Evolutionary conservation across 2,888 invertebrate species (phyloP).

Genomic region (Ophioninae sp.): DNA sequence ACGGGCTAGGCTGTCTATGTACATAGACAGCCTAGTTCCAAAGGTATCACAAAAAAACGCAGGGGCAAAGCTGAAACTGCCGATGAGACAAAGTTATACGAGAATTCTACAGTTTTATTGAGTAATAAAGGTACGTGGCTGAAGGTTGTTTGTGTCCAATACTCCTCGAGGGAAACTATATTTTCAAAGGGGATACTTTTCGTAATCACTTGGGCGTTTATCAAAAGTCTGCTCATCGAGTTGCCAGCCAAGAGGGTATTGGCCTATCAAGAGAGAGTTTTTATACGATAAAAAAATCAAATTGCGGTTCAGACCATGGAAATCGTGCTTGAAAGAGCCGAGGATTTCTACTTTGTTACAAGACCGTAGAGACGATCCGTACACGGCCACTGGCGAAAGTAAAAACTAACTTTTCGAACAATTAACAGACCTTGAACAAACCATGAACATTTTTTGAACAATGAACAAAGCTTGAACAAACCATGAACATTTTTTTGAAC

Average conservation of each 20-base stretch:
- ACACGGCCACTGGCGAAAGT: background rate
- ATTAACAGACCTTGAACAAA: background rate
- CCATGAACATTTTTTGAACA: too few relatives aligned
- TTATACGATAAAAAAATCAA: background rate
- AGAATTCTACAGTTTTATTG: constrained; percentile 14
- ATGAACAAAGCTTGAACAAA: too few relatives aligned
- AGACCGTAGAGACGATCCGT: too few relatives aligned
- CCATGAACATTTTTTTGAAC: too few relatives aligned
- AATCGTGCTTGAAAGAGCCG: background rate
- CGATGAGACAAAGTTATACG: constrained; percentile 13
- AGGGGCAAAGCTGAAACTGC: background rate
- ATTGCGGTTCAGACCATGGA: background rate
- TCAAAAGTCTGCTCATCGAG: constrained; percentile 3
- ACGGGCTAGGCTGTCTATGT: background rate
- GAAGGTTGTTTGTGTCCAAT: background rate
- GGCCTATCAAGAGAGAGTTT: background rate
- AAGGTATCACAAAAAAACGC: background rate
- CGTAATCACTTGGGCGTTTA: constrained; percentile 6
- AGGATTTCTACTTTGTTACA: background rate
- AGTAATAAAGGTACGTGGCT: constrained; percentile 10
- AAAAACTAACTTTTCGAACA: too few relatives aligned
- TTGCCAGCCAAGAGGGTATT: background rate
- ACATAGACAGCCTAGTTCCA: background rate
- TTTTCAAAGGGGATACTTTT: background rate
- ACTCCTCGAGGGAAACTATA: background rate